A percentile compares a stretch with the other conserved stretches of the same genome.
phyloP scores from a whole-genome alignment of 2,113 vertebrate genomes.

The Zeus faber region DNA sequence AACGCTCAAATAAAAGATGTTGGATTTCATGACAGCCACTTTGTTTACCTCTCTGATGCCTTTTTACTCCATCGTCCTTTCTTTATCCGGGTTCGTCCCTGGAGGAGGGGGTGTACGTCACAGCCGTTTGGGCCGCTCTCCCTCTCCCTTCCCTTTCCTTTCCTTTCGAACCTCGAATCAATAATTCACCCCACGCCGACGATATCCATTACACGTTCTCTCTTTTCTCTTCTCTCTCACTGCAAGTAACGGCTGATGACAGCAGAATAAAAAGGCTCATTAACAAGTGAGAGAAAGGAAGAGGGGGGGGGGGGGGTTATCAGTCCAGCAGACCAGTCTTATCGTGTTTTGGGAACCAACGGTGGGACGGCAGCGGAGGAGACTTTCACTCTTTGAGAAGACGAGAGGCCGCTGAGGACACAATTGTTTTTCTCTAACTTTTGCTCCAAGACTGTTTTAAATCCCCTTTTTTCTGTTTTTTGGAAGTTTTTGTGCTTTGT shows the following conservation, averaged over 20 bases:
- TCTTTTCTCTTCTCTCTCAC: constrained; percentile 5
- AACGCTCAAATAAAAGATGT: too few relatives aligned
- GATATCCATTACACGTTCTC: constrained; percentile 57
- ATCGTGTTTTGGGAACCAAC: constrained; percentile 1
- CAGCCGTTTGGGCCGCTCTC: neutral
- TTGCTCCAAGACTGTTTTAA: constrained; percentile 6
- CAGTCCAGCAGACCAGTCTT: constrained; percentile 18
- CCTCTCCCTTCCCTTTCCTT: constrained; percentile 27
- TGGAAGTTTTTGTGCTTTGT: constrained; percentile 2
- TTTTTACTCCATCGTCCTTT: too few relatives aligned
- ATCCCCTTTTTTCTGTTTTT: neutral
- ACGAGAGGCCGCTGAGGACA: neutral
- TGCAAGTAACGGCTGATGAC: constrained; percentile 45
- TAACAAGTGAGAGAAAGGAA: constrained; percentile 29
- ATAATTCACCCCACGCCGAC: constrained; percentile 63
- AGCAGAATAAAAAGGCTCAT: constrained; percentile 32
- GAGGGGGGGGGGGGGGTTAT: neutral
- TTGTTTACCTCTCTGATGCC: too few relatives aligned
- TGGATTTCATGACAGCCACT: too few relatives aligned
- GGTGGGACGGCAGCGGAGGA: constrained; percentile 16
- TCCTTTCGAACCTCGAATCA: constrained; percentile 57
- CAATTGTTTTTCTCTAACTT: constrained; percentile 5
- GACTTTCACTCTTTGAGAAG: constrained; percentile 26
- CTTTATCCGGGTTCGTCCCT: too few relatives aligned
- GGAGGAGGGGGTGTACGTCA: neutral